Base-by-base conservation (phyloP, 2,797 vertebrate genomes). In the Esox lucius region DNA sequence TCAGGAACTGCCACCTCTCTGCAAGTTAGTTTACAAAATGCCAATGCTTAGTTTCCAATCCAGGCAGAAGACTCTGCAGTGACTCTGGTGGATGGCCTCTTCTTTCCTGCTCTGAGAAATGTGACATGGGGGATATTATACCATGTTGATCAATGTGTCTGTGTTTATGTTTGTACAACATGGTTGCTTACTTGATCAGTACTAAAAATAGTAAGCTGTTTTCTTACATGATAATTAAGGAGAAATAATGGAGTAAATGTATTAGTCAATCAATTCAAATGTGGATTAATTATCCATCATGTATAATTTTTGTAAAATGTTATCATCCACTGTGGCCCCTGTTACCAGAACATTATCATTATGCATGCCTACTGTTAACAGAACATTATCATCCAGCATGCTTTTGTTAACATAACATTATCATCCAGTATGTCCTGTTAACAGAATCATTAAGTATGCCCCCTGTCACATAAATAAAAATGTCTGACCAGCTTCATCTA, bases 11-110 rank as follows among this genome's bases (percentile, higher is more conserved):
- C 66, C 74, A 72, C 51, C 73, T 72, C 80, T 77, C 26, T 48
- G 31, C 72, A 59, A 68, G 53, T 2, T 49, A 80, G 71, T 83
- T 81, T 75, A 70, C 28, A 75, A 86, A 88, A 87, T 69, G 81
- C 78, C 86, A 85, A 77, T 70, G 39, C 72, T 75, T 78, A 77
- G 67, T 42, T 48, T 76, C 70, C 61, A 56, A 35, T 56, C 53
- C 28, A 70, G 70, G 68, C 53, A 64, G 73, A 61, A 68, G 33
- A 56, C 26, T 8, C 28, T 31, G 72, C 61, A 46, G 33, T 49
- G 39, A 66, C 28, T 17, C 26, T 24, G 61, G 56, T n/a, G 2
- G 13, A 64, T 49, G 22, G 59, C 56, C 31, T 62, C 24, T 51
- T 22, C 28, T 28, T 70, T 70, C n/a, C 24, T 33, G 39, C 68